These are phyloP conservation scores for Chlorops oryzae DNA, from an alignment of 1,140 invertebrate species.

Conservation along the genomic window DNA sequence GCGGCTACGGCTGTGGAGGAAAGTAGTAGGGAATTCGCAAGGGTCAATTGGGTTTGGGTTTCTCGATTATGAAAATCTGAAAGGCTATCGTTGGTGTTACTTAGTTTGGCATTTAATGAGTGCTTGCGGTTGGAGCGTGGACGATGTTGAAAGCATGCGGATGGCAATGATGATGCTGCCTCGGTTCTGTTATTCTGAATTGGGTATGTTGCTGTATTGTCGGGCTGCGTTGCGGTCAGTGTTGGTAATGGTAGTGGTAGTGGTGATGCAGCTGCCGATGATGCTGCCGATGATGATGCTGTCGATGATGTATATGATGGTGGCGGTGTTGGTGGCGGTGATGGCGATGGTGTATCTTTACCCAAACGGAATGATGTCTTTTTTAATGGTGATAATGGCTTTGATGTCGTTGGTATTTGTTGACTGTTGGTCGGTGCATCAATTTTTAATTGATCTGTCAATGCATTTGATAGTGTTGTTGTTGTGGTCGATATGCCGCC, in stretches of 20 bases:
- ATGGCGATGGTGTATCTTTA: neutral
- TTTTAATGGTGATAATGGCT: slow-evolving; percentile 1
- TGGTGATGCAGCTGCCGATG: slow-evolving; percentile 7
- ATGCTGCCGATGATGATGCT: neutral
- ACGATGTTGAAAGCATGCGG: neutral
- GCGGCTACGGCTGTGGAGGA: slow-evolving; percentile 21
- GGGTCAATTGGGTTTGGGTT: slow-evolving; percentile 17
- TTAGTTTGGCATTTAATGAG: neutral
- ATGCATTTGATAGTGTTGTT: neutral
- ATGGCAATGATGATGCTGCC: neutral
- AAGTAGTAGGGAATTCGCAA: slow-evolving; percentile 19
- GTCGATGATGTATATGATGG: neutral
- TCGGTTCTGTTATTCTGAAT: neutral
- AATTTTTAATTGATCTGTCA: neutral
- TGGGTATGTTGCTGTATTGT: slow-evolving; percentile 3
- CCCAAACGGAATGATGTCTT: too few species aligned
- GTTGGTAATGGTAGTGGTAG: slow-evolving; percentile 12
- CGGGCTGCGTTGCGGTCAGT: slow-evolving; percentile 7
- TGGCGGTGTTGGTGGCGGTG: slow-evolving; percentile 10
- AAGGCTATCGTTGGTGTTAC: slow-evolving; percentile 3
- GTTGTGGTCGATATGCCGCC: neutral
- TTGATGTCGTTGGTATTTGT: neutral
- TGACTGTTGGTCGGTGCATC: neutral
- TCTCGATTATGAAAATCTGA: slow-evolving; percentile 16
- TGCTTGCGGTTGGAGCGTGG: neutral